Conservation (phyloP, 2,797 vertebrate genomes). For the Scolopax rusticola region DNA sequence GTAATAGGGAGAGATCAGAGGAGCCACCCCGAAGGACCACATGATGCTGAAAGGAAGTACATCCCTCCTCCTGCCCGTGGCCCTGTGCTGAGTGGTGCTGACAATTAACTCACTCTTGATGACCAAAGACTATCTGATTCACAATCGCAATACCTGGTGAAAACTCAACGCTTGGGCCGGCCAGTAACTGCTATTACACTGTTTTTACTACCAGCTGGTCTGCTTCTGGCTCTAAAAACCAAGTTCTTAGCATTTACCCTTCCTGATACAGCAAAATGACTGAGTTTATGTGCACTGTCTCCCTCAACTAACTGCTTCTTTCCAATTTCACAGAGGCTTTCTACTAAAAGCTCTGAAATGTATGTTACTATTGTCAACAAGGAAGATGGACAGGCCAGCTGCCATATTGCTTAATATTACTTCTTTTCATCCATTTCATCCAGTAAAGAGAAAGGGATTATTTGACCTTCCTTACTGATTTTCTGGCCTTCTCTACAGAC, state of each 20-base stretch:
- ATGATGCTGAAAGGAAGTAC: rapidly evolving
- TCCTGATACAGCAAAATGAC: neutral
- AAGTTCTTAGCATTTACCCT: neutral
- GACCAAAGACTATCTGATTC: neutral
- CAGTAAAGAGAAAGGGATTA: neutral
- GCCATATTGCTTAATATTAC: neutral
- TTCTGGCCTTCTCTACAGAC: neutral
- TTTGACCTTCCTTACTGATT: neutral
- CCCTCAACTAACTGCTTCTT: neutral
- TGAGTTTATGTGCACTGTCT: neutral
- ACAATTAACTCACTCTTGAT: neutral
- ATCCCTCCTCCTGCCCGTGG: neutral
- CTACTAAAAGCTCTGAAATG: neutral
- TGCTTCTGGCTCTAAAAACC: neutral
- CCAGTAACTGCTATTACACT: neutral
- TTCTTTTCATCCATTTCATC: neutral
- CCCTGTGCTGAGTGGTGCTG: neutral
- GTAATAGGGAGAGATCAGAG: neutral
- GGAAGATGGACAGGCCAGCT: slow-evolving; percentile 36
- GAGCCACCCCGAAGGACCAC: rapidly evolving
- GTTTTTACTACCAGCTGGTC: neutral
- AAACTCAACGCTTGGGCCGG: neutral
- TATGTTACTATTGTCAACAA: neutral
- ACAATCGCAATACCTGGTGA: neutral
- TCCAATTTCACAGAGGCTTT: slow-evolving; percentile 12